These are phyloP conservation scores for Nycticebus coucang DNA, from an alignment of 2,113 vertebrate genomes.

Conservation along the genomic window DNA sequence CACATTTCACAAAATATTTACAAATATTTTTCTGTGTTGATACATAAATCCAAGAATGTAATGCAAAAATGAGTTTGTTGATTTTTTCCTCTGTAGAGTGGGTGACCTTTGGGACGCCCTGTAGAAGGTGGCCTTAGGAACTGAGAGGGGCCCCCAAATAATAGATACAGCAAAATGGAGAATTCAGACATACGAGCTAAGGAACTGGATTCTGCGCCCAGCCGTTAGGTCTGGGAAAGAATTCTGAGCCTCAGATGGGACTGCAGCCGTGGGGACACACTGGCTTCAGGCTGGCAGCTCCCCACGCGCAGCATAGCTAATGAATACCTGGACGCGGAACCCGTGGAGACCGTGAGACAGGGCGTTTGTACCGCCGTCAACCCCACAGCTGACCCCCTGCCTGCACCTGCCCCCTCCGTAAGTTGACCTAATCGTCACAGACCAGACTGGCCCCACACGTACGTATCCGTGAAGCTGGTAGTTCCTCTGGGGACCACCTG, in stretches of 20 bases:
- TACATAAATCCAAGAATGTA: too few species aligned
- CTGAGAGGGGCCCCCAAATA: not conserved
- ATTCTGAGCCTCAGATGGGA: not conserved
- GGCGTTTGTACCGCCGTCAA: not conserved
- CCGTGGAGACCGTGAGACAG: not conserved
- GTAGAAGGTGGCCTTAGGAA: not conserved
- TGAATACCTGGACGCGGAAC: not conserved
- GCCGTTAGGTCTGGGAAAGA: not conserved
- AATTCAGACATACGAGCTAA: not conserved
- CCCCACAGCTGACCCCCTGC: too few species aligned
- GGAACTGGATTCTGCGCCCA: not conserved
- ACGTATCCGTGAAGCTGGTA: too few species aligned
- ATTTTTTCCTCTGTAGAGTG: too few species aligned
- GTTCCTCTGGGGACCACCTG: too few species aligned
- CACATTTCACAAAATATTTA: too few species aligned
- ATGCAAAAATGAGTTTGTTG: too few species aligned
- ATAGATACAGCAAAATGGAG: not conserved
- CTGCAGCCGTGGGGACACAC: not conserved
- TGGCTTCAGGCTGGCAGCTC: not conserved
- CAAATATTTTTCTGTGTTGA: too few species aligned
- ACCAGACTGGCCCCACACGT: too few species aligned
- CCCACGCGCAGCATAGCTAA: not conserved
- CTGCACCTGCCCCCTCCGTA: too few species aligned
- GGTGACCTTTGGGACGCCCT: too few species aligned
- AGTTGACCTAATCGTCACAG: too few species aligned